Evolutionary conservation across 2,888 invertebrate genomes (phyloP), one percentile per base, ranked within the genome.

Genomic region (Operophtera brumata): DNA sequence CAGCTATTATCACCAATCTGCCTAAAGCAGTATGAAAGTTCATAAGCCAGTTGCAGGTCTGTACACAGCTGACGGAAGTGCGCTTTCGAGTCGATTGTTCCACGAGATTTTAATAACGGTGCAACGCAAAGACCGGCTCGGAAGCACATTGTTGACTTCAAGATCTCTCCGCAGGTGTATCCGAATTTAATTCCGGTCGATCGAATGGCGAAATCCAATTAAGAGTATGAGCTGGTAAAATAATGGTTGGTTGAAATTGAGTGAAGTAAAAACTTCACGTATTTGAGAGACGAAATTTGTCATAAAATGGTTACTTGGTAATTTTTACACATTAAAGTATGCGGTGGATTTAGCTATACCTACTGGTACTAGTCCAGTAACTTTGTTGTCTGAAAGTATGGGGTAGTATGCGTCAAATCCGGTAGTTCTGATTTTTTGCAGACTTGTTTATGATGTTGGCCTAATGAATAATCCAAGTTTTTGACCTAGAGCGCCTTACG

Each of bases 51-150:
- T 26, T 32, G 64, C 75, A 20, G 78, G 71, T 84, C 79, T 82
- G 86, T 81, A 86, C 86, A 73, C 60, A 71, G 71, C 69, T 64
- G 69, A 62, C 82, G 86, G 86, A 88, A 90, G 89, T 86, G 84
- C 83, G 87, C 88, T 86, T 84, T 88, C 81, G 82, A 88, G 74
- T 89, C 88, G 87, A 90, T 90, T 89, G 89, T 87, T 89, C 77
- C 88, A 88, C 79, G 85, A 90, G 90, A 89, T 88, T 89, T 90
- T 90, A 90, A 90, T 90, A 89, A 89, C 89, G 83, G 82, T 86
- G 89, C 89, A 86, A 81, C 84, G 84, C 86, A 88, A 87, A 89
- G 88, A 78, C 75, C 80, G 81, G 79, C 44, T 35, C 82, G 80
- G 79, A 77, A 77, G 75, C 76, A 78, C 77, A 86, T 87, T 89